These are phyloP conservation scores for Hystrix brachyura DNA, from an alignment of 2,113 vertebrate species.

Conservation along the genomic window DNA sequence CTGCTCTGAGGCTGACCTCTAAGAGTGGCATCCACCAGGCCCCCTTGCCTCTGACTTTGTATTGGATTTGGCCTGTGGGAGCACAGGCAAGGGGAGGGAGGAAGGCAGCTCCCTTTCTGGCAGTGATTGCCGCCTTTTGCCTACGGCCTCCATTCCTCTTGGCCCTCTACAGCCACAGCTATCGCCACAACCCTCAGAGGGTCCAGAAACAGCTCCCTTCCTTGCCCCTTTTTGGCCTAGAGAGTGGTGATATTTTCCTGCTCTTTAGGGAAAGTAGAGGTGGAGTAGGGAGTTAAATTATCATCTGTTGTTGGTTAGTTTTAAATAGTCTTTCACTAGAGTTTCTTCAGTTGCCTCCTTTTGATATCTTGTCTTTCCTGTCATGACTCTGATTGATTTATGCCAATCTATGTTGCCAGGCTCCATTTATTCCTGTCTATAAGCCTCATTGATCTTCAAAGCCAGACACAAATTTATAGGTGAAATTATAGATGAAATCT, in stretches of 20 bases:
- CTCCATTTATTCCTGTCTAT: not conserved
- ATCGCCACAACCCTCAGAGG: not conserved
- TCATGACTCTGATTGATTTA: not conserved
- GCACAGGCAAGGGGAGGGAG: not conserved
- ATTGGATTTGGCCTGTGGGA: not conserved
- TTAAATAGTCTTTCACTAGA: slow-evolving; percentile 1
- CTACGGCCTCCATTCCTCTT: not conserved
- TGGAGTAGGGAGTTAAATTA: not conserved
- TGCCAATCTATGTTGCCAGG: not conserved
- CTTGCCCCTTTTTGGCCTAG: not conserved
- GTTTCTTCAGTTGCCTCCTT: not conserved
- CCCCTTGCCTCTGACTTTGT: not conserved
- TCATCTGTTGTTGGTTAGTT: not conserved
- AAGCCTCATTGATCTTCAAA: not conserved
- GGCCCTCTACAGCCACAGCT: not conserved
- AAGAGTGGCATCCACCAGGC: not conserved
- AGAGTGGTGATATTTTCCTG: not conserved
- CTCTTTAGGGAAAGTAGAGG: not conserved
- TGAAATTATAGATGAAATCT: not conserved
- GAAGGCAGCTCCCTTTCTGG: not conserved
- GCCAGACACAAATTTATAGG: slow-evolving; percentile 7
- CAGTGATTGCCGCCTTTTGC: not conserved
- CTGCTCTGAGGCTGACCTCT: not conserved
- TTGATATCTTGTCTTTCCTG: not conserved
- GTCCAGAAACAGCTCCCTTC: not conserved